Conservation (phyloP, 1,140 invertebrate species). For the Drosophila tropicalis region DNA sequence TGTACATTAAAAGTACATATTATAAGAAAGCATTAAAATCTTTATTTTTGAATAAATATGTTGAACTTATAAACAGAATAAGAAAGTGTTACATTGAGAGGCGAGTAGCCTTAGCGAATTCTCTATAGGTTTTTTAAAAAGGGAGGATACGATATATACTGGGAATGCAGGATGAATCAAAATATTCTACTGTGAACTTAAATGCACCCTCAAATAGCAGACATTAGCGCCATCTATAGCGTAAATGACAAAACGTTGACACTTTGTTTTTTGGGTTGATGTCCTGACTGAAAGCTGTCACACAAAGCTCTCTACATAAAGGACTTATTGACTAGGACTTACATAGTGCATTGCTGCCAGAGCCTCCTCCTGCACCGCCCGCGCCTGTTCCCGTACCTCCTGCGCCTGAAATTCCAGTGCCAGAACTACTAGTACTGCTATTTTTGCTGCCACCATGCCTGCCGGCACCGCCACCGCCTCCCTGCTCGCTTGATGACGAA, state of each 20-base stretch:
- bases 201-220: background rate
- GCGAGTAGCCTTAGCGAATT: no score
- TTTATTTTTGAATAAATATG: no score
- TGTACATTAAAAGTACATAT: no score
- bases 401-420: slow-evolving; percentile 1
- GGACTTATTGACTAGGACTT: slow-evolving; percentile 43
- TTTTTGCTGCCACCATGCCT: slow-evolving; percentile 66
- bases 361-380: slow-evolving; percentile 30
- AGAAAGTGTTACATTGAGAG: no score
- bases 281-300: slow-evolving; percentile 8
- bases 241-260: background rate
- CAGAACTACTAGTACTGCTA: slow-evolving; percentile 39
- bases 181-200: no score
- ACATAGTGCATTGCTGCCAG: slow-evolving; percentile 65
- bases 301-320: background rate
- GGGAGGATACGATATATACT: no score
- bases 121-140: no score
- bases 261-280: background rate
- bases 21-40: no score
- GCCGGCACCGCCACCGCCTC: slow-evolving; percentile 12
- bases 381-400: slow-evolving; percentile 1
- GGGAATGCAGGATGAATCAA: no score
- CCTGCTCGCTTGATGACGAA: slow-evolving; percentile 55
- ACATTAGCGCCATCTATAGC: slow-evolving; percentile 1
- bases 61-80: no score